Conservation (phyloP, 1,140 invertebrate species). For the Papilio polyxenes region DNA sequence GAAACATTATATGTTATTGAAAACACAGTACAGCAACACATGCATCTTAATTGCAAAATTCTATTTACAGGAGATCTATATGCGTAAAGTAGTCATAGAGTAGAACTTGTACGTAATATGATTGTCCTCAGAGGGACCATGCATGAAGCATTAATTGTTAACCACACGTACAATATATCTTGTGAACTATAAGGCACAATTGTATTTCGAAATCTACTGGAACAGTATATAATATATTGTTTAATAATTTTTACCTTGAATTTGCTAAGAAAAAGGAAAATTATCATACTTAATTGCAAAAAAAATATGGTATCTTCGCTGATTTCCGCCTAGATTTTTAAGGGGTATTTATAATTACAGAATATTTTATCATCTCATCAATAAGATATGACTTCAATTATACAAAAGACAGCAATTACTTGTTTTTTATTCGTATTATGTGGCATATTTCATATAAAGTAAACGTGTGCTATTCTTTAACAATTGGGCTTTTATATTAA, state of each 20-base stretch:
- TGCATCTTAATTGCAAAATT: constrained; percentile 25
- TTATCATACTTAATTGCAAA: constrained; percentile 65
- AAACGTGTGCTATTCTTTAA: neutral
- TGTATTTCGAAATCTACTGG: neutral
- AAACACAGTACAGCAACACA: neutral
- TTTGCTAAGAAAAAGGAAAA: constrained; percentile 35
- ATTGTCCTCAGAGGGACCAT: constrained; percentile 55
- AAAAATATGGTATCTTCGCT: constrained; percentile 63
- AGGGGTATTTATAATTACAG: constrained; percentile 72
- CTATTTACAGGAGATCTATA: constrained; percentile 32
- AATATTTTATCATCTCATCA: constrained; percentile 70
- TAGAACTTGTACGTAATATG: constrained; percentile 27
- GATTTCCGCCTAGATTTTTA: constrained; percentile 48
- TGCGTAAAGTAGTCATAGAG: constrained; percentile 5
- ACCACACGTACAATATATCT: constrained; percentile 43
- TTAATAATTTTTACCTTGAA: constrained; percentile 28
- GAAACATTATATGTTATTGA: too few species aligned
- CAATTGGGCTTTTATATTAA: neutral
- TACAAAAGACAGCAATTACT: too few species aligned
- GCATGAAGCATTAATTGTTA: constrained; percentile 66
- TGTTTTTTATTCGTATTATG: too few species aligned
- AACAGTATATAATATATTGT: constrained; percentile 14
- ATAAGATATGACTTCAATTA: neutral
- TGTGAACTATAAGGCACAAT: neutral
- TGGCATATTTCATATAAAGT: neutral